Percentiles rank a stretch among this genome's conserved stretches.
These are phyloP conservation scores for Sphyrna mokarran DNA, from an alignment of 2,113 vertebrate species.

Conservation along the genomic window DNA sequence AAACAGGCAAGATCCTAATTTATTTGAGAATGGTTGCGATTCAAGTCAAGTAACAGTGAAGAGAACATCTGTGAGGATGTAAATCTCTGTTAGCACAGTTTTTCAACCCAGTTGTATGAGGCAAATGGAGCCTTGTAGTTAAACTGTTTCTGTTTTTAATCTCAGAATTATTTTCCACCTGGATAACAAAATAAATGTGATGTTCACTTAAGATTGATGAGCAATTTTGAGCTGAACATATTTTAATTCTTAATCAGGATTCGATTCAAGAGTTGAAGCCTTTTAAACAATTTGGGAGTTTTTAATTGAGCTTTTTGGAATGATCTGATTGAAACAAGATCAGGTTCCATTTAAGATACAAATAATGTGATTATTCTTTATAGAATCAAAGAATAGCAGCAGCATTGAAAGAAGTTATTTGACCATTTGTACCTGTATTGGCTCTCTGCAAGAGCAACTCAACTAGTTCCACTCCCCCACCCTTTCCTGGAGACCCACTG, in stretches of 20 bases:
- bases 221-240: background rate
- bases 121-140: background rate
- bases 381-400: too few relatives aligned
- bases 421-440: too few relatives aligned
- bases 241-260: background rate
- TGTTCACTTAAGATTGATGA: background rate
- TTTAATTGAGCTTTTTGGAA: background rate
- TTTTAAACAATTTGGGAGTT: background rate
- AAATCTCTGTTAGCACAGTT: background rate
- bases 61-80: background rate
- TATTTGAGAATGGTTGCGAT: background rate
- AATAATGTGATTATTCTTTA: background rate
- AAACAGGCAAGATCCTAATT: background rate
- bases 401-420: too few relatives aligned
- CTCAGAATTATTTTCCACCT: background rate
- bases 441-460: too few relatives aligned
- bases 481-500: too few relatives aligned
- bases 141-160: background rate
- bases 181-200: background rate
- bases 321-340: background rate
- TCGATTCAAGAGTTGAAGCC: background rate
- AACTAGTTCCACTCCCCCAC: too few relatives aligned
- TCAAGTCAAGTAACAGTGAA: background rate
- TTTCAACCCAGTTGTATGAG: background rate
- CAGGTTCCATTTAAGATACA: background rate